Percentiles rank a stretch among this genome's conserved stretches.
phyloP scores from a whole-genome alignment of 2,797 vertebrate genomes.

The Crenuchus spilurus region DNA sequence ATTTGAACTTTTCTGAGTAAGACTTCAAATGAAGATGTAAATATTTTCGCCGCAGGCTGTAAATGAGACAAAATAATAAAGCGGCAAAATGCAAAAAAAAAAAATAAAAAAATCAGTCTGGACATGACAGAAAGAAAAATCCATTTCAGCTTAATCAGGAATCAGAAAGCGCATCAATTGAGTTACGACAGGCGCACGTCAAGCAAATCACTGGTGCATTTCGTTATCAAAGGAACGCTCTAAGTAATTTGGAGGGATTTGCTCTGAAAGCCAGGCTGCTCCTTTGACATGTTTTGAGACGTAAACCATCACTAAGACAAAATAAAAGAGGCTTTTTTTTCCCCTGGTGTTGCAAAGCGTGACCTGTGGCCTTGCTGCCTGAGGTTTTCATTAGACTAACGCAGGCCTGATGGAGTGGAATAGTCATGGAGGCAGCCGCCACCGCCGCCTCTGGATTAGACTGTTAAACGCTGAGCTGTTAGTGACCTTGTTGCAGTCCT shows the following conservation, averaged over 20 bases:
- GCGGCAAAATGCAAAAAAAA: background rate
- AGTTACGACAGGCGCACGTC: background rate
- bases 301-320: background rate
- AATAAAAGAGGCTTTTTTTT: background rate
- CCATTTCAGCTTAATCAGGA: background rate
- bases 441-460: conserved; percentile 13
- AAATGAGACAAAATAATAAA: conserved; percentile 10
- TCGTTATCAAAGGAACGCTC: background rate
- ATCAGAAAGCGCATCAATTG: background rate
- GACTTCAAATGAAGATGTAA: background rate
- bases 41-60: background rate
- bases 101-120: background rate
- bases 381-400: conserved; percentile 38
- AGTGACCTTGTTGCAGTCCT: conserved; percentile 68
- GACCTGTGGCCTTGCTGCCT: conserved; percentile 22
- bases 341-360: background rate
- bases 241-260: background rate
- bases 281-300: background rate
- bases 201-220: background rate
- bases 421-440: conserved; percentile 13
- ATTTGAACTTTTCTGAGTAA: too few relatives aligned
- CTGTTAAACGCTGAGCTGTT: conserved; percentile 58
- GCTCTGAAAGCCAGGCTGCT: background rate
- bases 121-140: background rate
- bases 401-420: conserved; percentile 64